Base-by-base conservation (phyloP, 2,797 vertebrate species). In the Phoebastria nigripes region DNA sequence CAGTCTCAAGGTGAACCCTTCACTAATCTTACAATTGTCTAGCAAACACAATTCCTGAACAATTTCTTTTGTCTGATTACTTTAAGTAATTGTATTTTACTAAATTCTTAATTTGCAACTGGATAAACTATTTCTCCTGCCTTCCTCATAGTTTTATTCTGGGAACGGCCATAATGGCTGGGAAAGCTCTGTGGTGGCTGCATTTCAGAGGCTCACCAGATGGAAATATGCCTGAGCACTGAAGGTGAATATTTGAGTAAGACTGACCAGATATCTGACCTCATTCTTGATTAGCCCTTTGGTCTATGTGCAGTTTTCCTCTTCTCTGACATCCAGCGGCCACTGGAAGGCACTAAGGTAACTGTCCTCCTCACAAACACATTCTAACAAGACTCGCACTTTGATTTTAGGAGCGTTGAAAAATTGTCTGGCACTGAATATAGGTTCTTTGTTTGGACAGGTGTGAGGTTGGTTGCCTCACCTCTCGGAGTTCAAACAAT, bases 371-470 rank as follows among this genome's bases (percentile, higher is more conserved):
- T 65, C 31, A 65, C 13, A 15, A 54, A 54, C 11, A 54, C 12
- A 4, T 41, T 65, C 18, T 66, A 42, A 31, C 29, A 42, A 41
- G 7, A 5, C 26, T 49, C 8, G 31, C 16, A 8, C 11, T 66
- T 70, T 1, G 6, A 42, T 47, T 71, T 47, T n/a, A 66, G 10
- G 18, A n/a, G 39, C 4, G 58, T 8, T 0, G 0, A 71, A 63
- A 77, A 63, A 69, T 39, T 61, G 26, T 15, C 31, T 16, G n/a
- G 9, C 12, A 21, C 19, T 44, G 46, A 61, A 47, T 73, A 84
- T 52, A 28, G 6, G 15, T n/a, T 59, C 20, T 41, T 54, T 58
- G 3, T 63, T 39, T 20, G 18, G 15, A 49, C 7, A 26, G 28
- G 15, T 1, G 1, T 28, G 26, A n/a, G 4, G 11, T 9, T 67